Evolutionary conservation across 2,888 invertebrate species (phyloP).

Genomic region (Cerastis leucographa): DNA sequence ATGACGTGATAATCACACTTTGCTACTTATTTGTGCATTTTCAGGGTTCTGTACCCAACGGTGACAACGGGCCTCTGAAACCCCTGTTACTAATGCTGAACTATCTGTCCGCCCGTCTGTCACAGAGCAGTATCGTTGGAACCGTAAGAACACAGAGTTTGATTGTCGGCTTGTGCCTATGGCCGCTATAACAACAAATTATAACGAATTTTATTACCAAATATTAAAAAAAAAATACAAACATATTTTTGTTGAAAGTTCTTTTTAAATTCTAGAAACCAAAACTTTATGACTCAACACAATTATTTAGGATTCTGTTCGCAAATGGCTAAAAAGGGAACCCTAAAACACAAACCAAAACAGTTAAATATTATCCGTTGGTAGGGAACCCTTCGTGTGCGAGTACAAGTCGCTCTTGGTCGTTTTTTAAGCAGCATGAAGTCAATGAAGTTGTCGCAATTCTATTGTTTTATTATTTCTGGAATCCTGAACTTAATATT

Average conservation of each 20-base stretch:
- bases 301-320: no score
- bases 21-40: neutral
- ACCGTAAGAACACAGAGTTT: neutral
- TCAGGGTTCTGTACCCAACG: neutral
- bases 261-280: no score
- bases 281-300: no score
- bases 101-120: neutral
- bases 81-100: neutral
- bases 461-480: slow-evolving; percentile 30
- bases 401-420: neutral
- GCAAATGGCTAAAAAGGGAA: no score
- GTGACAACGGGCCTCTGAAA: neutral
- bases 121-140: neutral
- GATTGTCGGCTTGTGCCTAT: neutral
- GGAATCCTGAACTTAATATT: neutral
- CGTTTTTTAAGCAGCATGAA: neutral
- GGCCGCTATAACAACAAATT: neutral
- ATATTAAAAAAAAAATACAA: neutral
- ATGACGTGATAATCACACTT: slow-evolving; percentile 5
- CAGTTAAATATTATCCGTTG: no score
- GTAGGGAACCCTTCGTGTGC: neutral
- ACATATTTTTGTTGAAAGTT: no score
- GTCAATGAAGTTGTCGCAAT: slow-evolving; percentile 30
- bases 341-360: no score
- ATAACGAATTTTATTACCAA: neutral